phyloP scores from a whole-genome alignment of 1,140 invertebrate genomes.

The Polypedilum pembai region DNA sequence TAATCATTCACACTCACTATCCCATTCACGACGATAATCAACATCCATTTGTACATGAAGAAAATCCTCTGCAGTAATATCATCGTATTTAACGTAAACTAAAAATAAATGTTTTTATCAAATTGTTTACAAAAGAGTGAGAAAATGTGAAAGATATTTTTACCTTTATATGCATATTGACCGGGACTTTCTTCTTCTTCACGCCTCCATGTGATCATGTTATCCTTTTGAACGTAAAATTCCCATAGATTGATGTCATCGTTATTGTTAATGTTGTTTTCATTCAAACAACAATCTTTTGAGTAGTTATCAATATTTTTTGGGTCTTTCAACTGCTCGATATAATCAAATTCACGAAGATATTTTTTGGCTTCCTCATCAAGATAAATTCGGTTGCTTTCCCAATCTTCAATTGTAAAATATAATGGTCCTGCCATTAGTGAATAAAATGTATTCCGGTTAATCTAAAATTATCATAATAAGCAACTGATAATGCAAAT shows the following conservation, averaged over 20 bases:
- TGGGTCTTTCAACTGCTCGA: neutral
- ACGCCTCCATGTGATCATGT: constrained; percentile 74
- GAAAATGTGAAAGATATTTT: neutral
- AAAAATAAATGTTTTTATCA: constrained; percentile 32
- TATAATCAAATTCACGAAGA: neutral
- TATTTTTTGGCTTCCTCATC: neutral
- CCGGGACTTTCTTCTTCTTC: constrained; percentile 57
- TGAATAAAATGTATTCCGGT: neutral
- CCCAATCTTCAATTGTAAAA: neutral
- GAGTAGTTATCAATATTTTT: neutral
- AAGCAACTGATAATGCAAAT: neutral
- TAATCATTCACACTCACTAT: constrained; percentile 38
- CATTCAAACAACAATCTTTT: neutral
- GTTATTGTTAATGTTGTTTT: neutral
- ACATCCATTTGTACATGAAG: constrained; percentile 72
- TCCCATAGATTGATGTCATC: constrained; percentile 48
- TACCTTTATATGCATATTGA: constrained; percentile 72
- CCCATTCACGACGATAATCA: constrained; percentile 71
- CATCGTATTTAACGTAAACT: constrained; percentile 73
- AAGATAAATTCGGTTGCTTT: neutral
- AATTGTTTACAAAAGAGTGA: constrained; percentile 24
- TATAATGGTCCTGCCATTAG: neutral
- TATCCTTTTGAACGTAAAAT: constrained; percentile 68
- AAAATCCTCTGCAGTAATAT: constrained; percentile 71
- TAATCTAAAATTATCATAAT: neutral